phyloP scores from a whole-genome alignment of 2,113 vertebrate genomes.

The Myrmecobius fasciatus region DNA sequence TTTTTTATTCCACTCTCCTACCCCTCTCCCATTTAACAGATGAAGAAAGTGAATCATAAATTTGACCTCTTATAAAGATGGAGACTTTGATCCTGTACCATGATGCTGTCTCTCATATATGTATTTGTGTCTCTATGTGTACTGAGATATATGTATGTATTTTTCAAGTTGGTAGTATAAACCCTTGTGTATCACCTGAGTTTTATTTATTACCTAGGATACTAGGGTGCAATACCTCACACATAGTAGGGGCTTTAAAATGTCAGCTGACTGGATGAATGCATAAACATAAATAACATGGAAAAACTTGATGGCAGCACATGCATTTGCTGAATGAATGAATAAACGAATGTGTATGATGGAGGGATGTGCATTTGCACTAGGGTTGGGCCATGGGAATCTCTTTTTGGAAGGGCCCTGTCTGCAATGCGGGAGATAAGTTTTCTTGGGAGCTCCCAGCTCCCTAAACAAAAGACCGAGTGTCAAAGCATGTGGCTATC shows the following conservation, averaged over 20 bases:
- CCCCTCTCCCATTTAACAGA: rapidly evolving
- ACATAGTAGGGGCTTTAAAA: not conserved
- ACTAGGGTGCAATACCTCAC: not conserved
- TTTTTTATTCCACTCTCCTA: not conserved
- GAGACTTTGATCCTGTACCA: not conserved
- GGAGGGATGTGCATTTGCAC: not conserved
- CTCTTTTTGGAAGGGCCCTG: conserved; percentile 3
- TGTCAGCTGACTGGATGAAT: too few species aligned
- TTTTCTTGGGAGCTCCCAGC: conserved; percentile 18
- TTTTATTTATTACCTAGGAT: not conserved
- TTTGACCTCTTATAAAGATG: too few species aligned
- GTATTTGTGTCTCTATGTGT: too few species aligned
- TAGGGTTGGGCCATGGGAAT: not conserved
- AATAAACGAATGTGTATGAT: not conserved
- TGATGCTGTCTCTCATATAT: not conserved
- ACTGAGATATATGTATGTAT: not conserved
- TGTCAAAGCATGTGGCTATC: conserved; percentile 12
- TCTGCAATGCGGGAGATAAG: not conserved
- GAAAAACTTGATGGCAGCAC: too few species aligned
- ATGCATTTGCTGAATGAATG: not conserved
- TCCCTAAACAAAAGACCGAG: conserved; percentile 72
- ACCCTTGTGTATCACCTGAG: not conserved
- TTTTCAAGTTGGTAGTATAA: not conserved
- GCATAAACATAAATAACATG: not conserved
- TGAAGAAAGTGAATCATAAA: rapidly evolving